These are phyloP conservation scores for Bruchidius siliquastri DNA, from an alignment of 2,888 invertebrate genomes.

Conservation along the genomic window DNA sequence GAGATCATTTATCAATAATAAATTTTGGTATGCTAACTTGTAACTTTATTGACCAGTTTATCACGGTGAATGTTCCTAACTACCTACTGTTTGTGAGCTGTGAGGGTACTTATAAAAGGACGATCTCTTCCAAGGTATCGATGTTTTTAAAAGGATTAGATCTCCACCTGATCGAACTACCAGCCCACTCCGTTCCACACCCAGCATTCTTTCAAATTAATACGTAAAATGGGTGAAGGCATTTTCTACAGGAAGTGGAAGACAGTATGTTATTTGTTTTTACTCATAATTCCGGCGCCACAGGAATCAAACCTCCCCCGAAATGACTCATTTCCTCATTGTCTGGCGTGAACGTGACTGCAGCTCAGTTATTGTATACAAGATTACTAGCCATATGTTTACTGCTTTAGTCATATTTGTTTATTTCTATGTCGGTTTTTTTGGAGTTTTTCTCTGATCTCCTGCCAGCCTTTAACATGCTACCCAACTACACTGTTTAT, in stretches of 20 bases:
- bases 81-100: neutral
- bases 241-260: neutral
- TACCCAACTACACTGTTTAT: neutral
- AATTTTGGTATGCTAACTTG: neutral
- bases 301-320: constrained; percentile 13
- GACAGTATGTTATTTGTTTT: neutral
- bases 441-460: neutral
- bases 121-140: too few relatives aligned
- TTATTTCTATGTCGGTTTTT: neutral
- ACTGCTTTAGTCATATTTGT: constrained; percentile 10
- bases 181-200: too few relatives aligned
- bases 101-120: neutral
- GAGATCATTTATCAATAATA: neutral
- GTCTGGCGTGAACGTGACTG: constrained; percentile 11
- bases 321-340: constrained; percentile 31
- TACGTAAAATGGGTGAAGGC: neutral
- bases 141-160: neutral
- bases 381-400: constrained; percentile 16
- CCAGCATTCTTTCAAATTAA: too few relatives aligned
- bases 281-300: neutral
- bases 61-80: neutral
- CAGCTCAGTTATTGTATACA: constrained; percentile 11
- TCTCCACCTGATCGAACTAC: neutral
- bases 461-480: neutral
- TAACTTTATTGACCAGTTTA: constrained; percentile 11